Evolutionary conservation across 1,140 invertebrate species (phyloP).

Genomic region (Papilio glaucus): DNA sequence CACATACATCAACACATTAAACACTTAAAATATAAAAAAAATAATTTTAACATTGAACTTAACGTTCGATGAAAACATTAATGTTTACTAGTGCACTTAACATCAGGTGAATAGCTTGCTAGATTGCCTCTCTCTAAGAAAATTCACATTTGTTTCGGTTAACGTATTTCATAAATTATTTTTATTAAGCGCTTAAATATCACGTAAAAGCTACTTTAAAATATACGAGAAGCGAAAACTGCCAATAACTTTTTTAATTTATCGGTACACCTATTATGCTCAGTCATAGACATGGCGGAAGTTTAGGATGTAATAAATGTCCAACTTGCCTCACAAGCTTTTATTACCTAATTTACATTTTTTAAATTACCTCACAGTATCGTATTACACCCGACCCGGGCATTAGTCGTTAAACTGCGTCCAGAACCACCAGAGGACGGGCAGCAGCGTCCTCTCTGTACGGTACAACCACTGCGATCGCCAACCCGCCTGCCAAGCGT

Average conservation of each 20-base stretch:
- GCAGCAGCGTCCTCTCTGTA: too few species aligned
- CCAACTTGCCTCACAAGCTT: not conserved
- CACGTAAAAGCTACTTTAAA: not conserved
- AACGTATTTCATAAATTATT: slow-evolving; percentile 11
- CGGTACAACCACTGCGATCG: too few species aligned
- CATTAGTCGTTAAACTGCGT: too few species aligned
- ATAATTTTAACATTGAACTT: not conserved
- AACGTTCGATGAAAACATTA: not conserved
- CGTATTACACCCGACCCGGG: too few species aligned
- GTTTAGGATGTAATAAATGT: slow-evolving; percentile 24
- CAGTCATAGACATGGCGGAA: slow-evolving; percentile 11
- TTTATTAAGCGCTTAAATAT: slow-evolving; percentile 2
- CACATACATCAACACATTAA: too few species aligned
- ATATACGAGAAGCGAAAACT: slow-evolving; percentile 11
- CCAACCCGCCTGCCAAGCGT: too few species aligned
- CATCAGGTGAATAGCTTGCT: not conserved
- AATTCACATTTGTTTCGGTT: not conserved
- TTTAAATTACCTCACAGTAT: not conserved
- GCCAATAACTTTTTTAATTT: slow-evolving; percentile 28
- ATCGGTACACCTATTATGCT: slow-evolving; percentile 27
- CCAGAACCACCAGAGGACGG: too few species aligned
- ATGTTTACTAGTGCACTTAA: not conserved
- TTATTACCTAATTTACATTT: not conserved
- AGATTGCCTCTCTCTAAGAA: not conserved
- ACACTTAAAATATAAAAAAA: not conserved